Base-by-base conservation (phyloP, 2,888 invertebrate genomes). In the Slavum lentiscoides region DNA sequence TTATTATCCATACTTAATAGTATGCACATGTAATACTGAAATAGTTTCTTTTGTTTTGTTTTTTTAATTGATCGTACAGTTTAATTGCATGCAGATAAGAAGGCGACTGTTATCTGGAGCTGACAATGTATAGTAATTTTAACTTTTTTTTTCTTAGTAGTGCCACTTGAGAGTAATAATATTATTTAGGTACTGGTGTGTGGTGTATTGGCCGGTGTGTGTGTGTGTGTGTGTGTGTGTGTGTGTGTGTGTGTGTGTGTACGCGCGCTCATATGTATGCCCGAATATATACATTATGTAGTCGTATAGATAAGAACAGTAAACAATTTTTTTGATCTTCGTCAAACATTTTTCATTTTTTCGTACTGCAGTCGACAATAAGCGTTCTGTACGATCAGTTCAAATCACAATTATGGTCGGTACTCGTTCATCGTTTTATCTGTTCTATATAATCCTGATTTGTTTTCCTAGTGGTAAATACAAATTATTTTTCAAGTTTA, bases 261-360 rank as follows among this genome's bases (percentile, higher is more conserved):
- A 13, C 4, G 30, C 30, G 30, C 30, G 30, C 15, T 9, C 13
- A n/a, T 59, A 39, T 23, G 8, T 30, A 17, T 37, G 13, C 23
- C 17, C 66, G 7, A 17, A 55, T 53, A 53, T 17, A 53, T 43
- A 43, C 8, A 39, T 39, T 43, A 21, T 53, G 15, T n/a, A 77
- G 59, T 67, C 39, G 23, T 69, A 70, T 43, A 80, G 77, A 80
- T 80, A 80, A 80, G 77, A 80, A 80, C 70, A 64, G 77, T 80
- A 80, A 80, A 80, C 70, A 80, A 80, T 80, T 72, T 66, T 30
- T 80, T 80, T 62, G 77, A 80, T 80, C 77, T 80, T 80, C 77
- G 77, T 80, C 61, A 70, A 70, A 70, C 62, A 39, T 77, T 70
- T 80, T 55, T 66, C 62, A 19, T 70, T 80, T 80, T 30, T 70